Evolutionary conservation across 2,797 vertebrate genomes (phyloP).

Genomic region (Petrocephalus schoutedeni): DNA sequence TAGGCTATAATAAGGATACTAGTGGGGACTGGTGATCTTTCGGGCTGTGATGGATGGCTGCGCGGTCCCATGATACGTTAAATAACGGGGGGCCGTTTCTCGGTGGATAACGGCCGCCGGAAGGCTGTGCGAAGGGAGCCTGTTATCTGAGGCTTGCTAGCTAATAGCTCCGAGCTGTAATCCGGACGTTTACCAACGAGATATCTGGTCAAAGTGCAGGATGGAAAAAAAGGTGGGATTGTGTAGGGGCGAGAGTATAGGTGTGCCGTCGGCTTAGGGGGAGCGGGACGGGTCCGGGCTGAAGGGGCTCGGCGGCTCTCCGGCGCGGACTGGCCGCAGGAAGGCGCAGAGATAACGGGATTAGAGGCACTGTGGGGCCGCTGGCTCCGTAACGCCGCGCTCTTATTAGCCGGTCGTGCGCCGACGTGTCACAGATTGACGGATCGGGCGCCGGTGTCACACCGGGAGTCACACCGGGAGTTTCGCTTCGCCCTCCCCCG

Average conservation of each 20-base stretch:
- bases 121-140: not conserved
- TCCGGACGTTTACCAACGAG: not conserved
- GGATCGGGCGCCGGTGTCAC: conserved; percentile 16
- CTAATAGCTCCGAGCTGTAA: not conserved
- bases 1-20: not conserved
- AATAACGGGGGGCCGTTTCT: not conserved
- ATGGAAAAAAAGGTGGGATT: not conserved
- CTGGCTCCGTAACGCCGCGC: not conserved
- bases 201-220: not conserved
- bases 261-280: not conserved
- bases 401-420: not conserved
- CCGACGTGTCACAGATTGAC: conserved; percentile 48
- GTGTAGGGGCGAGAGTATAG: not conserved
- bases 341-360: not conserved
- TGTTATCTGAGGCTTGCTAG: conserved; percentile 5
- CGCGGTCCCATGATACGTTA: not conserved
- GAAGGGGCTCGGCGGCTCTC: not conserved
- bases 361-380: not conserved
- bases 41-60: not conserved
- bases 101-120: not conserved
- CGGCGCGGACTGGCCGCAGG: not conserved
- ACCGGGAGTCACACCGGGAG: not conserved
- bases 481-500: not conserved
- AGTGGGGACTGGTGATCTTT: not conserved
- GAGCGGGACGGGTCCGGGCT: not conserved